Evolutionary conservation across 2,113 vertebrate species (phyloP).

Genomic region (Microtus montanus): DNA sequence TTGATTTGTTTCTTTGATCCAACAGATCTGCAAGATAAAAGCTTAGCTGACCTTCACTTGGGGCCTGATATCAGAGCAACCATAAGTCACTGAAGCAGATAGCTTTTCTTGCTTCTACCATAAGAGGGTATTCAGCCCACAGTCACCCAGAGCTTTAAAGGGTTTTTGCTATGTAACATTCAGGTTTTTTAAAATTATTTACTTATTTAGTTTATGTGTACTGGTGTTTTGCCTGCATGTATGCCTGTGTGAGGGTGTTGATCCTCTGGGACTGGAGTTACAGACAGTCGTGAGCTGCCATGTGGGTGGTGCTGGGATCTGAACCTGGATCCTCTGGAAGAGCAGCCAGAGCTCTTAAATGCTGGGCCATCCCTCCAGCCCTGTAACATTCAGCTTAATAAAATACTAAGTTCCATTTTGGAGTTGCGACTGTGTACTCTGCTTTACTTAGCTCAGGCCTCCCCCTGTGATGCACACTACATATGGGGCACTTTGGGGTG

Average conservation of each 20-base stretch:
- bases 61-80: not conserved
- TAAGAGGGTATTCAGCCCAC: constrained; percentile 55
- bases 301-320: not conserved
- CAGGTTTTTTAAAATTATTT: not conserved
- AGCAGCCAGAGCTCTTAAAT: not conserved
- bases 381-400: not conserved
- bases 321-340: not conserved
- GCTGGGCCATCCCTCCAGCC: not conserved
- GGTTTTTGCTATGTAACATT: not conserved
- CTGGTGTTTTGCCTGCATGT: not conserved
- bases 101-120: constrained; percentile 32
- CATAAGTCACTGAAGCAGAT: not conserved
- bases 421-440: not conserved
- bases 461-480: not conserved
- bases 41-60: not conserved
- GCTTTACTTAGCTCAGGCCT: not conserved
- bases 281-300: not conserved
- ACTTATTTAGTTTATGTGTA: not conserved
- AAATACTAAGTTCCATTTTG: not conserved
- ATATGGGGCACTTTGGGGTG: not conserved
- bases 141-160: not conserved
- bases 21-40: not conserved
- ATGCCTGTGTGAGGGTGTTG: not conserved
- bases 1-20: constrained; percentile 33
- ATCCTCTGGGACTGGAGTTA: not conserved